phyloP scores from a whole-genome alignment of 2,888 invertebrate species.

The Chymomyza caudatula region DNA sequence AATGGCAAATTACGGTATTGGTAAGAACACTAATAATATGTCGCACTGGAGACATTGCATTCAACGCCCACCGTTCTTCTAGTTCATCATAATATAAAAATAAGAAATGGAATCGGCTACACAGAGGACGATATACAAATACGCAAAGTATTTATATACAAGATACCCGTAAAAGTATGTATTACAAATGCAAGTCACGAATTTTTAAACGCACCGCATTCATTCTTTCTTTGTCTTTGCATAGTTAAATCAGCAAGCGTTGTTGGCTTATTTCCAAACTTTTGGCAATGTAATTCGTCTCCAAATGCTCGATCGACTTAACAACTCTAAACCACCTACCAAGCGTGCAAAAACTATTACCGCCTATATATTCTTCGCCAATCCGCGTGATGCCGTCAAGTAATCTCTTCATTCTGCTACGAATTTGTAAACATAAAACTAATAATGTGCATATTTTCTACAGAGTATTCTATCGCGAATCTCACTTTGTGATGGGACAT shows the following conservation, averaged over 20 bases:
- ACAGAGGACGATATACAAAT: slow-evolving; percentile 51
- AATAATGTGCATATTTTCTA: neutral
- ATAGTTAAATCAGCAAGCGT: slow-evolving; percentile 19
- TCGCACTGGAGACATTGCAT: slow-evolving; percentile 8
- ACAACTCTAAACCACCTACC: neutral
- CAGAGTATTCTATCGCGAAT: slow-evolving; percentile 17
- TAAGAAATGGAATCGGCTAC: slow-evolving; percentile 35
- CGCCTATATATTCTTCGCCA: slow-evolving; percentile 30
- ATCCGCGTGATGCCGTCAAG: slow-evolving; percentile 32
- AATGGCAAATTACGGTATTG: too few relatives aligned
- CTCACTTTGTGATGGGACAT: slow-evolving; percentile 13
- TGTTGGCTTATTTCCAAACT: slow-evolving; percentile 20
- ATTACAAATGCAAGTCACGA: neutral
- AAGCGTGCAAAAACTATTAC: neutral
- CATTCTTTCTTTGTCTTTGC: neutral
- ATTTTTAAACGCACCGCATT: neutral
- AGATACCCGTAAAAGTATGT: slow-evolving; percentile 32
- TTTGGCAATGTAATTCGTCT: slow-evolving; percentile 34
- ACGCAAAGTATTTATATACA: slow-evolving; percentile 30
- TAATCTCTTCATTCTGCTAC: neutral
- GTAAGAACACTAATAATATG: neutral
- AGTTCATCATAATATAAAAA: slow-evolving; percentile 27
- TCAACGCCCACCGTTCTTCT: neutral
- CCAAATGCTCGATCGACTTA: slow-evolving; percentile 4
- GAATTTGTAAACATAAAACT: neutral